Percentiles rank a stretch among this genome's conserved stretches.
Conservation (phyloP, 2,113 vertebrate species). For the Mesocricetus auratus region DNA sequence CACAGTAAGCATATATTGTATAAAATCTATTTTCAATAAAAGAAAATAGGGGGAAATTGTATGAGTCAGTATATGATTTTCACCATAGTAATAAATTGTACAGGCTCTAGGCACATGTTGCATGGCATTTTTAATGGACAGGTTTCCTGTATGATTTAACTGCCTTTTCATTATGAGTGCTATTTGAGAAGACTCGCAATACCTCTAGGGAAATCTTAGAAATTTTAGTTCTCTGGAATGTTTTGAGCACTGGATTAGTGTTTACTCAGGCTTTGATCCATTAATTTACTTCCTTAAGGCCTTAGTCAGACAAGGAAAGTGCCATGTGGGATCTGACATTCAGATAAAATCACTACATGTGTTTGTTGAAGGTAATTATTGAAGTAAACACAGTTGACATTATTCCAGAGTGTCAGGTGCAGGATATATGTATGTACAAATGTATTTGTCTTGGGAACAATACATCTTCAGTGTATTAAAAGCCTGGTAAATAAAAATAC, state of each 20-base stretch:
- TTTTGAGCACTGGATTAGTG: slow-evolving; percentile 50
- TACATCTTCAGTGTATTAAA: slow-evolving; percentile 69
- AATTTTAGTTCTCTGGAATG: slow-evolving; percentile 7
- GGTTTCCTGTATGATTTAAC: neutral
- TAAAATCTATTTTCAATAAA: neutral
- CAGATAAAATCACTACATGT: slow-evolving; percentile 77
- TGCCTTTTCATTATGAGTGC: slow-evolving; percentile 25
- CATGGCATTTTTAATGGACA: slow-evolving; percentile 9
- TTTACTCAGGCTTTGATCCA: slow-evolving; percentile 66
- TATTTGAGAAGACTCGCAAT: slow-evolving; percentile 44
- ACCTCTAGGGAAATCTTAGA: slow-evolving; percentile 54
- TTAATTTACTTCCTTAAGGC: slow-evolving; percentile 68
- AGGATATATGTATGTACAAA: slow-evolving; percentile 60
- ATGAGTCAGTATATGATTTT: neutral
- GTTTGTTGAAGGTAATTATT: slow-evolving; percentile 80
- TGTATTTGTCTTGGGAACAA: slow-evolving; percentile 66
- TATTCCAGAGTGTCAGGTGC: slow-evolving; percentile 75
- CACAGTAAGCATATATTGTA: neutral
- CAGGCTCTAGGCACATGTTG: neutral
- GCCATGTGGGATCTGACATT: slow-evolving; percentile 77
- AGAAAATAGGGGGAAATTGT: neutral
- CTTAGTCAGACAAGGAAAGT: slow-evolving; percentile 39
- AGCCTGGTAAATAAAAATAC: slow-evolving; percentile 72
- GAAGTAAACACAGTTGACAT: slow-evolving; percentile 79
- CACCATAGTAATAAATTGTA: neutral